Percentiles rank a stretch among this genome's conserved stretches.
phyloP scores from a whole-genome alignment of 64 coral and sea anemone species.

The Montipora efflorescens region DNA sequence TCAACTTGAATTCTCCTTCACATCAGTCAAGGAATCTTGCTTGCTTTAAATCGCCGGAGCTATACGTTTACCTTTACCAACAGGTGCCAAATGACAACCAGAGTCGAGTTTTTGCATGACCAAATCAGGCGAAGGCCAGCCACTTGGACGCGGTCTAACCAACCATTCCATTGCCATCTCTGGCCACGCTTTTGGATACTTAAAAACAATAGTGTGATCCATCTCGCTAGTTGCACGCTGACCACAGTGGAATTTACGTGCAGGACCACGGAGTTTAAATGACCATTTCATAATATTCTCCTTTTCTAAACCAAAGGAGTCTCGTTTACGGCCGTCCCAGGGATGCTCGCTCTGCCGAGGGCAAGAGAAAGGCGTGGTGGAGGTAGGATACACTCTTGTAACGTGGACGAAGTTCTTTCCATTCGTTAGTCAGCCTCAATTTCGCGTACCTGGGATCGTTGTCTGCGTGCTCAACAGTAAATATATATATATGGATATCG shows the following conservation, averaged over 20 bases:
- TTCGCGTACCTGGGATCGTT: constrained; percentile 80
- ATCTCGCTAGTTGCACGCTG: constrained; percentile 8
- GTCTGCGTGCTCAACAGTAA: constrained; percentile 63
- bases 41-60: too few species aligned
- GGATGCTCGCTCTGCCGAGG: not conserved
- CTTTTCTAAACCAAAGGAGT: not conserved
- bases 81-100: constrained; percentile 85
- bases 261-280: constrained; percentile 70
- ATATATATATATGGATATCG: constrained; percentile 46
- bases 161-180: constrained; percentile 90
- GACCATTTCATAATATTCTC: not conserved
- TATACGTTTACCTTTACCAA: constrained; percentile 56
- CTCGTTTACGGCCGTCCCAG: not conserved
- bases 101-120: constrained; percentile 65
- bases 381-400: constrained; percentile 57
- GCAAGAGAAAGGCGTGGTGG: constrained; percentile 57
- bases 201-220: constrained; percentile 64
- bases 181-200: constrained; percentile 79
- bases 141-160: constrained; percentile 50
- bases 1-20: too few species aligned
- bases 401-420: constrained; percentile 58
- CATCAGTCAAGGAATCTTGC: too few species aligned
- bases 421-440: constrained; percentile 69
- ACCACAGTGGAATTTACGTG: constrained; percentile 40
- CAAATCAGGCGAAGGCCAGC: constrained; percentile 81